Evolutionary conservation across 2,113 vertebrate genomes (phyloP).

Genomic region (Neomonachus schauinslandi): DNA sequence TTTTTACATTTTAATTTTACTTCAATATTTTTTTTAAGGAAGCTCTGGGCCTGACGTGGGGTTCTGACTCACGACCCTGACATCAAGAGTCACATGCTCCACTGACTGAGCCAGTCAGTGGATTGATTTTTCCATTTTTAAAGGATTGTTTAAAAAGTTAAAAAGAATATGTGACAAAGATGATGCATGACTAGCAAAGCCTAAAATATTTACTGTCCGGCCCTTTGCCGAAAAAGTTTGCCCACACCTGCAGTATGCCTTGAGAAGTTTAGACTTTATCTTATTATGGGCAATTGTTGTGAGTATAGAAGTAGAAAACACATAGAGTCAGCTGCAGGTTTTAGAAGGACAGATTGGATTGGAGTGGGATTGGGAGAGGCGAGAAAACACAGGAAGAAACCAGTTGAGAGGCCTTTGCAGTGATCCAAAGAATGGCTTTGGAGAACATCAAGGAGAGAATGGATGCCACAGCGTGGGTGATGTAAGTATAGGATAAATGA

Average conservation of each 20-base stretch:
- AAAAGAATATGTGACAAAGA: background rate
- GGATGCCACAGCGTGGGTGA: background rate
- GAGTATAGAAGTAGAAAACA: background rate
- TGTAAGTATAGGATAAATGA: background rate
- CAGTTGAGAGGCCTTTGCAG: background rate
- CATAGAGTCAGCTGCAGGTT: background rate
- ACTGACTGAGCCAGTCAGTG: background rate
- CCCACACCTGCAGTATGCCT: background rate
- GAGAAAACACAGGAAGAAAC: background rate
- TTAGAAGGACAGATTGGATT: background rate
- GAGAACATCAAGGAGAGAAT: background rate
- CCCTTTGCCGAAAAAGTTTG: background rate
- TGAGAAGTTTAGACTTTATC: background rate
- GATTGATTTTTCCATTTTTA: background rate
- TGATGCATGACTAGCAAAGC: background rate
- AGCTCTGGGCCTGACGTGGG: background rate
- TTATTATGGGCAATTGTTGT: background rate
- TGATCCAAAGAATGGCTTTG: background rate
- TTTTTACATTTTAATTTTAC: background rate
- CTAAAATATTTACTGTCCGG: background rate
- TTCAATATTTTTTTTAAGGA: background rate
- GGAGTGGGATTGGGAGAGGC: background rate
- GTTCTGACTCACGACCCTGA: background rate
- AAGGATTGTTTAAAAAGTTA: background rate
- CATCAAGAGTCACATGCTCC: background rate